Evolutionary conservation across 2,888 invertebrate genomes (phyloP), one percentile per base, ranked within the genome.

Genomic region (Oscheius onirici): DNA sequence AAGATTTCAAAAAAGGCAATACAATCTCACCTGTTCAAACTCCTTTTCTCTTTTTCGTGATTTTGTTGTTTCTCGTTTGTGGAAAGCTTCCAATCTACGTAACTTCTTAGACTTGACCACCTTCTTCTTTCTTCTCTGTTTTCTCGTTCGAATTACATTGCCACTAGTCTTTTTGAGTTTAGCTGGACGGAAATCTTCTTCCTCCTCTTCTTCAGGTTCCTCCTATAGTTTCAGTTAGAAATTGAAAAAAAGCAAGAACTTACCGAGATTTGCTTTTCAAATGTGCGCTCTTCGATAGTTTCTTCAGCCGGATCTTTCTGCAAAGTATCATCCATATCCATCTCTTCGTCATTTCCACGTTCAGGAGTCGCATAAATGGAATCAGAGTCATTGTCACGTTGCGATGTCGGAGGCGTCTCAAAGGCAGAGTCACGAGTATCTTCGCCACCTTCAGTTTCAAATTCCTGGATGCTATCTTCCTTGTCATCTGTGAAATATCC

Each of bases 31-130:
- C 55, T 71, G 54, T n/a, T 70, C 68, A 34, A 65, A 46, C n/a
- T 75, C 72, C 43, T 69, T 52, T n/a, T 70, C 74, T 70, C 72
- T 73, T 24, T 71, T 76, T 20, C 55, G 46, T 3, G 49, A 26
- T 52, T 71, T 76, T 0, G 58, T 72, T 0, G 44, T 49, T 51
- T 74, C 49, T 54, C 74, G 61, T 52, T 76, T 57, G 1, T 71
- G 57, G 40, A 68, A 68, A 1, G 68, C 55, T 34, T 68, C 68
- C n/a, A 68, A 15, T 6, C 68, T 28, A 15, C 68, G 41, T 15
- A 57, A 17, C 20, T 68, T 68, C 58, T 68, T 68, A 8, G 49
- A 34, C 46, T 68, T 68, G 10, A 17, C 34, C 28, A 40, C 40
- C 34, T 57, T 68, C 58, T 49, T 63, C 28, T 63, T 63, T 28